These are phyloP conservation scores for Nephrotoma appendiculata DNA, from an alignment of 2,888 invertebrate species.

Conservation along the genomic window DNA sequence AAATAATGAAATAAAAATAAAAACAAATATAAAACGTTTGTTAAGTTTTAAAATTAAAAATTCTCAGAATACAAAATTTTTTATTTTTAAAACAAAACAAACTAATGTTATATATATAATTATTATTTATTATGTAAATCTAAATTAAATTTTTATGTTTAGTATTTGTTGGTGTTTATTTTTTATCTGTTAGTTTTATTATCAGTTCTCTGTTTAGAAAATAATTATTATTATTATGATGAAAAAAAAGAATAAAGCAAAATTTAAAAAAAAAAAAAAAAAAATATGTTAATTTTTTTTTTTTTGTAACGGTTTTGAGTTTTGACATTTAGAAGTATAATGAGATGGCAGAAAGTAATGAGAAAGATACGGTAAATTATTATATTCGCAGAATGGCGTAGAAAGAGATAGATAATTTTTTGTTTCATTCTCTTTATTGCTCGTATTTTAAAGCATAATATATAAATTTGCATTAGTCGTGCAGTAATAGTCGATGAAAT, in stretches of 20 bases:
- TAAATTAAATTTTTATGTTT: not conserved
- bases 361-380: too few relatives aligned
- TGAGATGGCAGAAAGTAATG: too few relatives aligned
- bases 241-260: not conserved
- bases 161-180: not conserved
- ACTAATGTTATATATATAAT: too few relatives aligned
- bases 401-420: not conserved
- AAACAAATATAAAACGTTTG: not conserved
- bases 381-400: too few relatives aligned
- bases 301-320: not conserved
- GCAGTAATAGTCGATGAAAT: too few relatives aligned
- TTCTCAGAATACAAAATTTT: not conserved
- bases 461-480: too few relatives aligned
- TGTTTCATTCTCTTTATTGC: not conserved
- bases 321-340: too few relatives aligned
- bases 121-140: not conserved
- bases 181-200: not conserved
- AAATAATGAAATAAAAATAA: not conserved
- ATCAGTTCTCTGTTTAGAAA: not conserved
- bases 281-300: not conserved
- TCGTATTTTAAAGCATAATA: not conserved
- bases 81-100: not conserved
- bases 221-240: not conserved
- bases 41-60: not conserved
- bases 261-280: not conserved